A percentile compares a stretch with the other conserved stretches of the same genome.
Evolutionary conservation across 2,113 vertebrate species (phyloP).

Genomic region (Cinclus cinclus): DNA sequence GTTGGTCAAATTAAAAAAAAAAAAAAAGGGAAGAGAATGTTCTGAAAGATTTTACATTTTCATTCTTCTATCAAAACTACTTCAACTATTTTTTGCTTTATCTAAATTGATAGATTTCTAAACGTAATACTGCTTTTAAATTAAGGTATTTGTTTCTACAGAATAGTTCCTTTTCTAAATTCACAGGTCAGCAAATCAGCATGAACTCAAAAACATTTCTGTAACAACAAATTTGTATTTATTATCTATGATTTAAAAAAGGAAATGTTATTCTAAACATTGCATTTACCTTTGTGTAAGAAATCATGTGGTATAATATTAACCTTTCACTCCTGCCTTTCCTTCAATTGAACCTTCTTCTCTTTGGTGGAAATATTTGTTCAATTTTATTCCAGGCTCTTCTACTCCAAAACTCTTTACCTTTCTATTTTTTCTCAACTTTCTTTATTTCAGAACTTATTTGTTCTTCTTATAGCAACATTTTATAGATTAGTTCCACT

Average conservation of each 20-base stretch:
- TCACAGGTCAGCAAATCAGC: neutral
- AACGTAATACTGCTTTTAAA: neutral
- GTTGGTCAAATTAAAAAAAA: neutral
- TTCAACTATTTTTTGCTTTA: neutral
- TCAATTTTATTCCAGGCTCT: neutral
- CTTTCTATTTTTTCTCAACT: neutral
- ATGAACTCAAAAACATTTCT: neutral
- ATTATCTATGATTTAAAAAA: neutral
- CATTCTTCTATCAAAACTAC: neutral
- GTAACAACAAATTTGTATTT: neutral
- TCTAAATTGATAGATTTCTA: neutral
- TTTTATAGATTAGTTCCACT: neutral
- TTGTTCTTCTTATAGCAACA: accelerated
- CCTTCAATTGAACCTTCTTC: neutral
- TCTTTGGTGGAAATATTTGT: neutral
- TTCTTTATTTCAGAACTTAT: neutral
- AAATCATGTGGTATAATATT: neutral
- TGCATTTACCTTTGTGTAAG: neutral
- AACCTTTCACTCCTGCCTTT: neutral
- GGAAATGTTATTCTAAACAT: neutral
- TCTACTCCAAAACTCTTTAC: neutral
- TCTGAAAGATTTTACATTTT: neutral
- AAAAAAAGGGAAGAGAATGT: neutral
- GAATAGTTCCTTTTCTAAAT: neutral
- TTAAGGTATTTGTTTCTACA: neutral